Evolutionary conservation across 2,888 invertebrate genomes (phyloP), one percentile per base, ranked within the genome.

Genomic region (Acanthococcus lagerstroemiae): DNA sequence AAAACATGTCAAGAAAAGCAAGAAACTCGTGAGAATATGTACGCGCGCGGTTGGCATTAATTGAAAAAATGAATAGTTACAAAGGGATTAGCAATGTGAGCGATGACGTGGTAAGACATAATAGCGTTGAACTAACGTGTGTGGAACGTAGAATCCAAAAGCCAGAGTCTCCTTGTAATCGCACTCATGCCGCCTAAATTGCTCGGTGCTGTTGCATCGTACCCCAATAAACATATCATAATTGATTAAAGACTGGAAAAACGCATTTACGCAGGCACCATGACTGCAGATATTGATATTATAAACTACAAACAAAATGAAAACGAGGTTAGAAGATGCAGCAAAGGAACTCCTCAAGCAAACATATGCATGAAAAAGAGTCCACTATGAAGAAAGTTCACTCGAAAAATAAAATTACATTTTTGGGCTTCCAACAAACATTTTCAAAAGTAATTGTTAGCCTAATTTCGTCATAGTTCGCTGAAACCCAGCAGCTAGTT

Each of bases 111-210:
- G n/a, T n/a, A n/a, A n/a, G n/a, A n/a, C n/a, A n/a, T n/a, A n/a
- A n/a, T n/a, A n/a, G n/a, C n/a, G n/a, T n/a, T n/a, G n/a, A n/a
- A 48, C 21, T 22, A 19, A 58, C 58, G 17, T 58, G 15, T 17
- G 5, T 12, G 58, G 46, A n/a, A 25, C 48, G 58, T 48, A 3
- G 17, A 44, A 58, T 3, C 58, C 58, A 25, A 46, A 44, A 1
- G 45, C 19, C 45, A 22, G 17, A 26, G 27, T 25, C 17, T 58
- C 58, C n/a, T 12, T 22, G 19, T 26, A 48, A 45, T 58, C 45
- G 24, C 58, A 58, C 21, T 45, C 58, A 22, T 45, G 46, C 17
- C 24, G 45, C 27, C 26, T 48, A 46, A 48, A 58, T 19, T 58
- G 44, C 19, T 26, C n/a, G 7, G 46, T 24, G 6, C 12, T 58